Conservation (phyloP, 1,140 invertebrate species). For the Drosophila novamexicana region DNA sequence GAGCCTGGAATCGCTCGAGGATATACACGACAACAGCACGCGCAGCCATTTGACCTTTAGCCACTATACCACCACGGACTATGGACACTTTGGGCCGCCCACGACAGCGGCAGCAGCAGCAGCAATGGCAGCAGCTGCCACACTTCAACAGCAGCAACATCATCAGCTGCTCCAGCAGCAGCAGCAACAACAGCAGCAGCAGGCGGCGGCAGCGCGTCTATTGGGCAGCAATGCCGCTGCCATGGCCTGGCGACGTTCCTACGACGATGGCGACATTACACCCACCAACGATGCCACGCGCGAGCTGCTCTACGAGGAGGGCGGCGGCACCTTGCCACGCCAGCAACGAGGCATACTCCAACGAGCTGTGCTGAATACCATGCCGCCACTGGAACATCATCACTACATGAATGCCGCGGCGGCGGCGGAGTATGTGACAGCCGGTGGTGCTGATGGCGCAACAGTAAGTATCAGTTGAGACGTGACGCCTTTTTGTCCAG, state of each 20-base stretch:
- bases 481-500: background rate
- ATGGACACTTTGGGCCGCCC: conserved; percentile 84
- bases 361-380: conserved; percentile 76
- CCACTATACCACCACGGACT: conserved; percentile 83
- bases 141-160: conserved; percentile 84
- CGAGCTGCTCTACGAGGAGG: conserved; percentile 85
- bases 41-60: conserved; percentile 87
- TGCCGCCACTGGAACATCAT: conserved; percentile 80
- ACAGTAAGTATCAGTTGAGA: conserved; percentile 46
- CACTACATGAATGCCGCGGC: conserved; percentile 81
- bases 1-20: conserved; percentile 93
- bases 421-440: conserved; percentile 77
- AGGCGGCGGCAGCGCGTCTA: conserved; percentile 68
- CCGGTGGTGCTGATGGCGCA: conserved; percentile 55
- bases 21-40: conserved; percentile 87
- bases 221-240: conserved; percentile 72
- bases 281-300: conserved; percentile 92
- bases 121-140: conserved; percentile 84
- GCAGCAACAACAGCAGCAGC: conserved; percentile 63
- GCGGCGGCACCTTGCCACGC: conserved; percentile 93
- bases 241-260: conserved; percentile 90
- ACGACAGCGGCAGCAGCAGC: conserved; percentile 84
- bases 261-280: conserved; percentile 95
- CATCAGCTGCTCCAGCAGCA: conserved; percentile 48
- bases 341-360: conserved; percentile 87